Percentiles rank a stretch among this genome's conserved stretches.
These are phyloP conservation scores for Hanleya hanleyi DNA, from an alignment of 2,888 invertebrate genomes.

Conservation along the genomic window DNA sequence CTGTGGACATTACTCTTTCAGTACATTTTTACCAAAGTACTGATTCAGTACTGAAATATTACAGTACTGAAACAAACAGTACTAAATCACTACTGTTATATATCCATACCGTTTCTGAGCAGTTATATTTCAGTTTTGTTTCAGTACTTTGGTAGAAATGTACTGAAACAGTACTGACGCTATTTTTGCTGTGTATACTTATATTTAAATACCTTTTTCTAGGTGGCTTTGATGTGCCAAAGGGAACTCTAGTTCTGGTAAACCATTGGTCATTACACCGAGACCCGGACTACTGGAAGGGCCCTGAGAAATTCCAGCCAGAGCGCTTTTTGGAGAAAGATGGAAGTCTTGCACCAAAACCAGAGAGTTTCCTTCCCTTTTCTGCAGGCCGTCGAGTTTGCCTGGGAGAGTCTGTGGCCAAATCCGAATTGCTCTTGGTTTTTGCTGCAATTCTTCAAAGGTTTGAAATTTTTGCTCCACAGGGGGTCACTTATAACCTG, in stretches of 20 bases:
- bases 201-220: too few species aligned
- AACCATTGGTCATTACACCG: slow-evolving; percentile 53
- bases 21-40: too few species aligned
- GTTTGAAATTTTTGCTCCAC: slow-evolving; percentile 39
- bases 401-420: slow-evolving; percentile 57
- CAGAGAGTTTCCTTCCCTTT: slow-evolving; percentile 58
- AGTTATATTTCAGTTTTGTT: too few species aligned
- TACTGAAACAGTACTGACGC: too few species aligned
- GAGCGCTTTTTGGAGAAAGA: slow-evolving; percentile 53
- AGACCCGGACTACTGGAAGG: slow-evolving; percentile 52
- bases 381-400: slow-evolving; percentile 59
- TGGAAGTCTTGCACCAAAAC: slow-evolving; percentile 51
- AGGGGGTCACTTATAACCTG: slow-evolving; percentile 31
- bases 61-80: too few species aligned
- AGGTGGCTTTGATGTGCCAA: slow-evolving; percentile 51
- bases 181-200: too few species aligned
- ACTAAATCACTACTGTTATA: too few species aligned
- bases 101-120: too few species aligned
- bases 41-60: too few species aligned
- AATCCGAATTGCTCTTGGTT: slow-evolving; percentile 51
- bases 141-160: too few species aligned
- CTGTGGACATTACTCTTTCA: too few species aligned
- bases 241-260: slow-evolving; percentile 48
- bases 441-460: slow-evolving; percentile 44
- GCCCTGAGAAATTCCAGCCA: slow-evolving; percentile 51